Percentiles rank a stretch among this genome's conserved stretches.
Conservation (phyloP, 2,797 vertebrate species). For the Scomberomorus guttatus region DNA sequence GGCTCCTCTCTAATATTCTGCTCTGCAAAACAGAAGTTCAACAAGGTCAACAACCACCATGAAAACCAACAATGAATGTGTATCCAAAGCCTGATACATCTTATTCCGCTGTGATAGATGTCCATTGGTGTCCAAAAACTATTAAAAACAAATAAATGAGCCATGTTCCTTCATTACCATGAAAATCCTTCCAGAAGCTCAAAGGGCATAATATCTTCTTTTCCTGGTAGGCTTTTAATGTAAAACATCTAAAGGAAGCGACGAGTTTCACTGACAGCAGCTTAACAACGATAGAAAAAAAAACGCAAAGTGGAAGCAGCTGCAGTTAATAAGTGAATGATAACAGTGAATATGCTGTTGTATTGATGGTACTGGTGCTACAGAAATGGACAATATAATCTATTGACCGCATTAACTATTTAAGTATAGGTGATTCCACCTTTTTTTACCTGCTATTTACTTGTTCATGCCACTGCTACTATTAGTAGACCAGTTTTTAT, state of each 20-base stretch:
- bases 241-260: not conserved
- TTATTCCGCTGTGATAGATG: not conserved
- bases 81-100: not conserved
- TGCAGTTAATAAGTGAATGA: not conserved
- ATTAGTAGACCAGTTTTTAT: not conserved
- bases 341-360: not conserved
- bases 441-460: no score
- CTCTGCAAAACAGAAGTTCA: not conserved
- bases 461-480: not conserved
- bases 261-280: not conserved
- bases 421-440: not conserved
- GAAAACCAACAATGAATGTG: not conserved
- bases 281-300: not conserved
- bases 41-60: not conserved
- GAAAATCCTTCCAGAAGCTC: not conserved
- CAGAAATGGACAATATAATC: not conserved
- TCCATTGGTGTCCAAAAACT: constrained; percentile 1
- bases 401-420: not conserved
- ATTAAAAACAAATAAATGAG: not conserved
- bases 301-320: not conserved
- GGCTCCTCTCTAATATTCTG: constrained; percentile 4
- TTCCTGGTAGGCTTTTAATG: no score
- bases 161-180: not conserved
- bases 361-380: constrained; percentile 4
- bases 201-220: not conserved